Percentiles rank a stretch among this genome's conserved stretches.
These are phyloP conservation scores for Chesias legatella DNA, from an alignment of 2,888 invertebrate genomes.

Conservation along the genomic window DNA sequence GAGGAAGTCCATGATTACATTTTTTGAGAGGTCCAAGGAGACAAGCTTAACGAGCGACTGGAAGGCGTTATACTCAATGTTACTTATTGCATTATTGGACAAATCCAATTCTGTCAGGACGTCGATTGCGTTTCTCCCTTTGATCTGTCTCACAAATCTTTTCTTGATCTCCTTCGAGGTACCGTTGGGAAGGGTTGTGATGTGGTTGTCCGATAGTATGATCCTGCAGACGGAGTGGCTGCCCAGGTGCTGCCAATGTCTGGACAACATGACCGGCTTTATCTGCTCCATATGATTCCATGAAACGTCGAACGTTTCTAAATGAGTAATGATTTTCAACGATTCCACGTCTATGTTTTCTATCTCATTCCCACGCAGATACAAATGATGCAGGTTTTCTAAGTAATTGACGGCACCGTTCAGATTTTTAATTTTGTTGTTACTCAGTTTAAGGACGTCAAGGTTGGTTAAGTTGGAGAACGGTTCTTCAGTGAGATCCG, in stretches of 20 bases:
- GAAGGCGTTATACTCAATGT: slow-evolving; percentile 60
- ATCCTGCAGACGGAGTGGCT: slow-evolving; percentile 56
- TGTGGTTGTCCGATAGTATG: slow-evolving; percentile 54
- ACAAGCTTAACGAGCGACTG: slow-evolving; percentile 48
- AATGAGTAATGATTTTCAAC: slow-evolving; percentile 55
- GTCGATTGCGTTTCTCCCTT: slow-evolving; percentile 30
- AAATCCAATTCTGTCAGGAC: slow-evolving; percentile 59
- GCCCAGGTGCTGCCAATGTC: slow-evolving; percentile 62
- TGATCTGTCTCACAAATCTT: slow-evolving; percentile 37
- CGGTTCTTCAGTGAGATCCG: slow-evolving; percentile 53
- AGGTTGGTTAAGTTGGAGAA: slow-evolving; percentile 57
- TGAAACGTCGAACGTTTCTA: slow-evolving; percentile 67
- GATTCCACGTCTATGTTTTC: slow-evolving; percentile 53
- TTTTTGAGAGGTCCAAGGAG: slow-evolving; percentile 56
- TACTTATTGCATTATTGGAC: slow-evolving; percentile 55
- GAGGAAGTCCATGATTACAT: slow-evolving; percentile 49
- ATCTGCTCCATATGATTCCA: slow-evolving; percentile 51
- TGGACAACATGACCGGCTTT: slow-evolving; percentile 50
- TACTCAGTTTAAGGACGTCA: slow-evolving; percentile 48
- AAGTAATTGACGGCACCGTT: slow-evolving; percentile 65
- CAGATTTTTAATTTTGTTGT: slow-evolving; percentile 58
- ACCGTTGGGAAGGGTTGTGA: slow-evolving; percentile 51
- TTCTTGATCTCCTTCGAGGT: slow-evolving; percentile 39
- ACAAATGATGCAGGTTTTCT: slow-evolving; percentile 54
- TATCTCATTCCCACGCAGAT: slow-evolving; percentile 54